Evolutionary conservation across 2,888 invertebrate genomes (phyloP), one percentile per base, ranked within the genome.

Genomic region (Pollenia labialis): DNA sequence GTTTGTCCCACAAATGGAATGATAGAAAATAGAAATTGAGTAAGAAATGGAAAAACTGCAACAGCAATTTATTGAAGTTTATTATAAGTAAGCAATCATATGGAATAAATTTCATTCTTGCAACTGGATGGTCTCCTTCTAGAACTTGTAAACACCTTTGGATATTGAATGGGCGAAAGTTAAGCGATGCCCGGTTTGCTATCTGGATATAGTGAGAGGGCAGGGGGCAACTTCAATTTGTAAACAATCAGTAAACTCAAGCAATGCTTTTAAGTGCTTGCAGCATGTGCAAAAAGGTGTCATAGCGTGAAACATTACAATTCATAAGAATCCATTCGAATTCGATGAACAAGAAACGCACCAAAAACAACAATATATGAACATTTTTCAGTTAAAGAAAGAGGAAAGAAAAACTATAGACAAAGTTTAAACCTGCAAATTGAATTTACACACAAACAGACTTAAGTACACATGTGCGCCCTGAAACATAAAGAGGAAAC

Each of bases 261-360:
- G 79, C 68, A 75, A 79, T 75, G 79, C 81, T 81, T 86, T 81
- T 66, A 79, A 66, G 58, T 66, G 72, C 58, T 71, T 54, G 86
- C 86, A 86, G 83, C 86, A 86, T 86, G 83, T 86, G 80, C 83
- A 54, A 76, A 72, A 52, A 83, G 75, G 80, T 83, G 81, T 74
- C 83, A 86, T 72, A 81, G 86, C 83, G 83, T 76, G 82, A 86
- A 85, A 56, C 82, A 82, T 79, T 82, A 80, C 80, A 86, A 83
- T 83, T 86, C 80, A 72, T 83, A 83, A 76, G 62, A 48, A 66
- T 68, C 32, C 58, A 50, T 75, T 71, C 54, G 56, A 81, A 66
- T 60, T 52, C 71, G 58, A 64, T 75, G 62, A 85, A 50, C 69
- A 79, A 79, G 9, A 58, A 54, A 6, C 62, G 46, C 56, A 64